These are phyloP conservation scores for Luperina testacea DNA, from an alignment of 2,888 invertebrate genomes.

Conservation along the genomic window DNA sequence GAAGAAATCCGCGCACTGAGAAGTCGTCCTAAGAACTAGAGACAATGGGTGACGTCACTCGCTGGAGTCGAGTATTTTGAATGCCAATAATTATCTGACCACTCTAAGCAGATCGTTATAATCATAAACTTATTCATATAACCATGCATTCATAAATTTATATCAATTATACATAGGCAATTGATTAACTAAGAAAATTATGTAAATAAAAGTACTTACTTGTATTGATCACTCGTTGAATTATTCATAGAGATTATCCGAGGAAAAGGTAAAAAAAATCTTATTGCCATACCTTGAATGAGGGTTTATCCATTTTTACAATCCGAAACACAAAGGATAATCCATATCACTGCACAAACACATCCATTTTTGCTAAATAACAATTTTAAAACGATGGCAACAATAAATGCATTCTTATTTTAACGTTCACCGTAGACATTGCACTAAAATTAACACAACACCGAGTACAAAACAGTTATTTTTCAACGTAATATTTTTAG, in stretches of 20 bases:
- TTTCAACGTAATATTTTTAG: constrained; percentile 77
- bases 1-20: constrained; percentile 54
- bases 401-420: constrained; percentile 78
- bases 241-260: constrained; percentile 2
- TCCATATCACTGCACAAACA: constrained; percentile 73
- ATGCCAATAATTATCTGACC: constrained; percentile 51
- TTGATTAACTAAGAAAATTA: constrained; percentile 28
- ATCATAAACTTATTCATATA: background rate
- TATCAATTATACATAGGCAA: constrained; percentile 12
- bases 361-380: constrained; percentile 67
- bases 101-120: constrained; percentile 33
- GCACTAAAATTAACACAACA: constrained; percentile 80
- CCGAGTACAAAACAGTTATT: constrained; percentile 70
- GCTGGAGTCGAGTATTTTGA: constrained; percentile 62
- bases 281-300: constrained; percentile 81
- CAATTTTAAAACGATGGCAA: constrained; percentile 73
- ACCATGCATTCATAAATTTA: constrained; percentile 6
- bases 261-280: constrained; percentile 40
- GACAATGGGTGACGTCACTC: constrained; percentile 83
- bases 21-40: constrained; percentile 58
- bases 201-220: constrained; percentile 28
- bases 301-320: constrained; percentile 85
- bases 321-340: constrained; percentile 79
- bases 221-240: constrained; percentile 25
- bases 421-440: constrained; percentile 77